Conservation (phyloP, 2,797 vertebrate genomes). For the Enteromius treurensis region DNA sequence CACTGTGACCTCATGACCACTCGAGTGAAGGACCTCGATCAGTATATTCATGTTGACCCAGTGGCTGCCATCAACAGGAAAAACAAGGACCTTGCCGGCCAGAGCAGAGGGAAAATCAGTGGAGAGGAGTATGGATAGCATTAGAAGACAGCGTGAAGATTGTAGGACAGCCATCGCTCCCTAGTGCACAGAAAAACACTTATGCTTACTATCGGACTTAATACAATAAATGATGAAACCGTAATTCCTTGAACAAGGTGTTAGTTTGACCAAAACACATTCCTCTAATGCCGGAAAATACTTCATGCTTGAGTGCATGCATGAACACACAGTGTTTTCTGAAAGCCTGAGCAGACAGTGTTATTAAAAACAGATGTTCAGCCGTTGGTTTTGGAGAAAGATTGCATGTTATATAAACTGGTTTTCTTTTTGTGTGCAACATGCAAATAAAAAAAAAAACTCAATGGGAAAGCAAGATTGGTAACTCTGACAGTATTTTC, state of each 20-base stretch:
- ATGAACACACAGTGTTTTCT: not conserved
- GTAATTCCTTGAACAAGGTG: not conserved
- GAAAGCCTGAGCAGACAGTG: not conserved
- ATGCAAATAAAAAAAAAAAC: not conserved
- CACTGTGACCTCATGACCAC: slow-evolving; percentile 75
- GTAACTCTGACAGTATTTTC: not conserved
- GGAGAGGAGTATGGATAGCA: slow-evolving; percentile 43
- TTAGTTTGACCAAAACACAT: not conserved
- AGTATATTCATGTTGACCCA: slow-evolving; percentile 81
- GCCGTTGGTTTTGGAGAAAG: not conserved
- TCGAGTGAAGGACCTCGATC: slow-evolving; percentile 68
- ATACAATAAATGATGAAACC: not conserved
- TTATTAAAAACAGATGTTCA: slow-evolving; percentile 18
- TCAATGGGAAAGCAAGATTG: not conserved
- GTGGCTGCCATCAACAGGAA: slow-evolving; percentile 79
- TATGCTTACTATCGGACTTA: not conserved
- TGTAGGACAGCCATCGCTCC: slow-evolving; percentile 58
- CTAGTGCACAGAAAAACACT: slow-evolving; percentile 46
- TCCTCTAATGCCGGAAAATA: not conserved
- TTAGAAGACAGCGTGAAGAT: slow-evolving; percentile 51
- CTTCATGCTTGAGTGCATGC: not conserved
- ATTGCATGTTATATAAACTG: not conserved
- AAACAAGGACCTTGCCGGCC: slow-evolving; percentile 74
- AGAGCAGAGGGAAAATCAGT: slow-evolving; percentile 37
- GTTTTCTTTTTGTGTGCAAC: not conserved